phyloP scores from a whole-genome alignment of 2,888 invertebrate species.

The Pollenia angustigena region DNA sequence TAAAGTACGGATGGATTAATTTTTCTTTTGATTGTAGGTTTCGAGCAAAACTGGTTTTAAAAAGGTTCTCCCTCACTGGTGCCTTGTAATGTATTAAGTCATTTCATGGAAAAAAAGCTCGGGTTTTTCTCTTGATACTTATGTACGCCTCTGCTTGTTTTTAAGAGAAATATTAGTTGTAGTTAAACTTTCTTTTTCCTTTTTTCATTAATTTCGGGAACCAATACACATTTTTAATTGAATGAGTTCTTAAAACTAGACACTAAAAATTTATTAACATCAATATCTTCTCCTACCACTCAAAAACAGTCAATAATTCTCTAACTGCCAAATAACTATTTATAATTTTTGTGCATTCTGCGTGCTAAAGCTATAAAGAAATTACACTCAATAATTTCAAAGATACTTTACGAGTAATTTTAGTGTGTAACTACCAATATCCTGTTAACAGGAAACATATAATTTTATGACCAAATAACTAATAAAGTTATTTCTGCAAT shows the following conservation, averaged over 20 bases:
- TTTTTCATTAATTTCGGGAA: background rate
- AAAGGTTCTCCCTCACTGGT: no score
- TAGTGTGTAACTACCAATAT: constrained; percentile 57
- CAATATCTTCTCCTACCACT: constrained; percentile 34
- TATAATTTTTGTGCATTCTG: background rate
- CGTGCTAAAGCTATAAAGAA: constrained; percentile 3
- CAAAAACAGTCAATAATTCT: background rate
- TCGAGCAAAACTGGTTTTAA: no score
- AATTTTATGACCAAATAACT: constrained; percentile 46
- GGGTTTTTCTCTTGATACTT: no score
- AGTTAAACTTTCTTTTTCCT: background rate
- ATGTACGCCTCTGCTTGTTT: background rate
- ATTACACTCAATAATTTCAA: constrained; percentile 31
- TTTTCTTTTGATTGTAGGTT: no score
- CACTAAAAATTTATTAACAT: constrained; percentile 68
- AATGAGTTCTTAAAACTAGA: constrained; percentile 29
- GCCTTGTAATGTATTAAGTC: no score
- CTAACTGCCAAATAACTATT: constrained; percentile 12
- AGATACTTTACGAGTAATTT: constrained; percentile 47
- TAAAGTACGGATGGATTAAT: no score
- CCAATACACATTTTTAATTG: constrained; percentile 1
- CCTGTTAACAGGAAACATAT: constrained; percentile 21
- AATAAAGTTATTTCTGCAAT: constrained; percentile 20
- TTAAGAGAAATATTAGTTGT: constrained; percentile 34
- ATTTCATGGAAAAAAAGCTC: no score